Percentiles rank a stretch among this genome's conserved stretches.
phyloP scores from a whole-genome alignment of 2,113 vertebrate genomes.

The Holacanthus passer region DNA sequence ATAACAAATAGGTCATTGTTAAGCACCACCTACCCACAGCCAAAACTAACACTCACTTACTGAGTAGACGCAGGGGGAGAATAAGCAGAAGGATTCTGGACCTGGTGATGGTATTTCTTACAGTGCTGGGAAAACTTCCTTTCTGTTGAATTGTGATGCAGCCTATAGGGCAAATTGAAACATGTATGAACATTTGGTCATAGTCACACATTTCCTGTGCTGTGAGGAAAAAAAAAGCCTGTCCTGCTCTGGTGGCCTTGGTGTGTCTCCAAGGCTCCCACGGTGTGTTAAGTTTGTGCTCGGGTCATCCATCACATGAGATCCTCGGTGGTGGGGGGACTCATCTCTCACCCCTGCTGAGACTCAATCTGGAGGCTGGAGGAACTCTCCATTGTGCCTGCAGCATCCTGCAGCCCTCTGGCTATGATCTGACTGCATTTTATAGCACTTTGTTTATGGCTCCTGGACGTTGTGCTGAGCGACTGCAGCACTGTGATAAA shows the following conservation, averaged over 20 bases:
- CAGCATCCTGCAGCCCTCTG: slow-evolving; percentile 60
- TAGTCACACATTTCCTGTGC: slow-evolving; percentile 44
- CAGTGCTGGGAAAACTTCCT: neutral
- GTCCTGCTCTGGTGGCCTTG: slow-evolving; percentile 65
- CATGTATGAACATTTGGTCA: slow-evolving; percentile 60
- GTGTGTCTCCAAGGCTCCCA: slow-evolving; percentile 67
- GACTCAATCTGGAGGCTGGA: slow-evolving; percentile 78
- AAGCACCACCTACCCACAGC: slow-evolving; percentile 49
- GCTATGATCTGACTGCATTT: slow-evolving; percentile 44
- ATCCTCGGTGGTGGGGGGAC: slow-evolving; percentile 50
- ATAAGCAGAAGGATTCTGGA: slow-evolving; percentile 28
- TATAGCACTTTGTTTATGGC: slow-evolving; percentile 43
- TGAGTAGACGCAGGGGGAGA: slow-evolving; percentile 33
- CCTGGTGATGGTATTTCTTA: slow-evolving; percentile 33
- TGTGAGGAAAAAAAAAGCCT: neutral
- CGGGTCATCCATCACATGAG: slow-evolving; percentile 72
- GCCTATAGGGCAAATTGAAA: slow-evolving; percentile 29
- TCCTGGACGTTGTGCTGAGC: neutral
- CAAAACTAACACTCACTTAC: slow-evolving; percentile 69
- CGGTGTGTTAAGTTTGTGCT: slow-evolving; percentile 67
- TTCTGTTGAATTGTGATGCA: slow-evolving; percentile 12
- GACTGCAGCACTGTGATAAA: slow-evolving; percentile 12
- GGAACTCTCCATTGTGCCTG: slow-evolving; percentile 60
- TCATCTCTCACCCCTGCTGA: slow-evolving; percentile 77
- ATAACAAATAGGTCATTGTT: slow-evolving; percentile 79